Conservation (phyloP, 2,113 vertebrate genomes). For the Tychaedon coryphoeus region DNA sequence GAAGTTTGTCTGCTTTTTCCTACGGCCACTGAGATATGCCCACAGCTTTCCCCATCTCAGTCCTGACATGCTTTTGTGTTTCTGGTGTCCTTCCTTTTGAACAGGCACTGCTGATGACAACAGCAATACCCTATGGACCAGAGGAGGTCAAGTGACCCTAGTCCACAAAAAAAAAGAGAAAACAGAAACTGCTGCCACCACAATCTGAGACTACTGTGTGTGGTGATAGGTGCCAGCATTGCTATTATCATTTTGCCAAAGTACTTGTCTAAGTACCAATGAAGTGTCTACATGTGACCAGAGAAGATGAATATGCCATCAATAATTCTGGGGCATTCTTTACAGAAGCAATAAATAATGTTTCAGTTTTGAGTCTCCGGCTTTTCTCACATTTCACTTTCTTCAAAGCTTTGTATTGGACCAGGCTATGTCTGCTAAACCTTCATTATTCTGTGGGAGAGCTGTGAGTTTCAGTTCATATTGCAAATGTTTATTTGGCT, state of each 20-base stretch:
- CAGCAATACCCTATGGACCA: background rate
- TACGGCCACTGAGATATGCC: background rate
- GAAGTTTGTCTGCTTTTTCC: background rate
- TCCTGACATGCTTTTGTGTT: background rate
- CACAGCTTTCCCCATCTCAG: background rate
- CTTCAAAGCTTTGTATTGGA: background rate
- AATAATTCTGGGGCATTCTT: background rate
- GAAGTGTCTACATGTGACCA: background rate
- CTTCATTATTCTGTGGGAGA: background rate
- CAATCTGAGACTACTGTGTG: background rate
- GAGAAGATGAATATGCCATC: background rate
- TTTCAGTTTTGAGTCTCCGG: background rate
- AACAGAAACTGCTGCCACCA: background rate
- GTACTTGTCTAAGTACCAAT: background rate
- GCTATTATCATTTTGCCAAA: background rate
- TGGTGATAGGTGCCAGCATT: background rate
- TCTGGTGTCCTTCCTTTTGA: background rate
- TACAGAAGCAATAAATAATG: background rate
- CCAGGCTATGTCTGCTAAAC: background rate
- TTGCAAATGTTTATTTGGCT: background rate
- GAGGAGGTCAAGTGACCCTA: background rate
- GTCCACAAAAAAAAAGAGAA: background rate
- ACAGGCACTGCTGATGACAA: background rate
- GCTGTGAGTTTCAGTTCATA: background rate
- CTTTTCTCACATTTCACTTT: constrained; percentile 17